These are phyloP conservation scores for Cydia pomonella DNA, from an alignment of 1,140 invertebrate species.

Conservation along the genomic window DNA sequence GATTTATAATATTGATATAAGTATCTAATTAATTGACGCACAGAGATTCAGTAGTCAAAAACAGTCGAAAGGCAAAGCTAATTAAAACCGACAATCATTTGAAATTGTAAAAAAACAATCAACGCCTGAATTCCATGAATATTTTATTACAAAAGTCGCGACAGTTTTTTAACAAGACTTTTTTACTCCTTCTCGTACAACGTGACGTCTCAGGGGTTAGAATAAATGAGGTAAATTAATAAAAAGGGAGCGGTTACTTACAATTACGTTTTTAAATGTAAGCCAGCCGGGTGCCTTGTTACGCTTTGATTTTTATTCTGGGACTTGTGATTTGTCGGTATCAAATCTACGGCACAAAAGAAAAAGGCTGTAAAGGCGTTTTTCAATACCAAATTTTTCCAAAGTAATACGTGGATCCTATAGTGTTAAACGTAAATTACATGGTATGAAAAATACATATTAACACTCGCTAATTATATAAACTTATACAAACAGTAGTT, in stretches of 20 bases:
- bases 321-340: constrained; percentile 73
- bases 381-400: neutral
- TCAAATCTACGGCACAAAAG: constrained; percentile 34
- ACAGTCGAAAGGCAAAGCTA: constrained; percentile 24
- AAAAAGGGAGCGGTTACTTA: constrained; percentile 77
- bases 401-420: no score
- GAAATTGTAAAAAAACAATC: constrained; percentile 18
- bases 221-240: constrained; percentile 79
- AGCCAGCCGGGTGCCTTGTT: constrained; percentile 71
- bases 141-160: constrained; percentile 56
- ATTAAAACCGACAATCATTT: constrained; percentile 15
- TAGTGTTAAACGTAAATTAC: no score
- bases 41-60: neutral
- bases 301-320: constrained; percentile 76
- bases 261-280: constrained; percentile 80
- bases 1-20: no score
- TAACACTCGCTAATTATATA: no score
- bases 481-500: no score
- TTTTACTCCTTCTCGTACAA: constrained; percentile 55
- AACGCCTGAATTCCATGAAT: constrained; percentile 55
- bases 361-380: constrained; percentile 37
- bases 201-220: constrained; percentile 55
- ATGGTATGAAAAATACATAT: no score
- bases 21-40: constrained; percentile 41
- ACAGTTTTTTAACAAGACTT: constrained; percentile 40